A percentile compares a stretch with the other conserved stretches of the same genome.
These are phyloP conservation scores for Catocala sponsa DNA, from an alignment of 2,888 invertebrate species.

Conservation along the genomic window DNA sequence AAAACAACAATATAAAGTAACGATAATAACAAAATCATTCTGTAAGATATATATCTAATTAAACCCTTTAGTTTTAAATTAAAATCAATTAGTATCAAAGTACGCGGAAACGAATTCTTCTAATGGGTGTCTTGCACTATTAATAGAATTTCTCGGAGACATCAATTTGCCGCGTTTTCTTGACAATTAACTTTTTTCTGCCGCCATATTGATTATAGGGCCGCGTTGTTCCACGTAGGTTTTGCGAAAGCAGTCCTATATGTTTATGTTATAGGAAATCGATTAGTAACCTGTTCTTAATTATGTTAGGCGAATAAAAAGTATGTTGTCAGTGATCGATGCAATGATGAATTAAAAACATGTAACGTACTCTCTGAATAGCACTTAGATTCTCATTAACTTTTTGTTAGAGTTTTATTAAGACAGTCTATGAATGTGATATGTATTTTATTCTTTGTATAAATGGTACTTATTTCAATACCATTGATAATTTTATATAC, in stretches of 20 bases:
- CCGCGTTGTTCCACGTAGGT: constrained; percentile 41
- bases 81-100: constrained; percentile 25
- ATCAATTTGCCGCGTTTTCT: constrained; percentile 41
- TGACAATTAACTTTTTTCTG: constrained; percentile 25
- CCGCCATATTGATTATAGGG: constrained; percentile 21
- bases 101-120: constrained; percentile 42
- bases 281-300: constrained; percentile 27
- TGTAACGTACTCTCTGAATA: background rate
- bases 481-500: too few relatives aligned
- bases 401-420: background rate
- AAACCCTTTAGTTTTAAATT: constrained; percentile 6
- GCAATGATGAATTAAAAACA: background rate
- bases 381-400: background rate
- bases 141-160: constrained; percentile 34
- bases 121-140: constrained; percentile 25
- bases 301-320: constrained; percentile 13
- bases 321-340: constrained; percentile 1
- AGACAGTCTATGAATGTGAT: too few relatives aligned
- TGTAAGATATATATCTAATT: too few relatives aligned
- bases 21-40: too few relatives aligned
- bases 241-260: constrained; percentile 48
- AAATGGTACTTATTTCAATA: too few relatives aligned
- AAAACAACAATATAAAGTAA: too few relatives aligned
- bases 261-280: constrained; percentile 30
- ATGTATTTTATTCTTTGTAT: too few relatives aligned